Evolutionary conservation across 2,113 vertebrate species (phyloP), one percentile per base, ranked within the genome.

Genomic region (Anoplopoma fimbria): DNA sequence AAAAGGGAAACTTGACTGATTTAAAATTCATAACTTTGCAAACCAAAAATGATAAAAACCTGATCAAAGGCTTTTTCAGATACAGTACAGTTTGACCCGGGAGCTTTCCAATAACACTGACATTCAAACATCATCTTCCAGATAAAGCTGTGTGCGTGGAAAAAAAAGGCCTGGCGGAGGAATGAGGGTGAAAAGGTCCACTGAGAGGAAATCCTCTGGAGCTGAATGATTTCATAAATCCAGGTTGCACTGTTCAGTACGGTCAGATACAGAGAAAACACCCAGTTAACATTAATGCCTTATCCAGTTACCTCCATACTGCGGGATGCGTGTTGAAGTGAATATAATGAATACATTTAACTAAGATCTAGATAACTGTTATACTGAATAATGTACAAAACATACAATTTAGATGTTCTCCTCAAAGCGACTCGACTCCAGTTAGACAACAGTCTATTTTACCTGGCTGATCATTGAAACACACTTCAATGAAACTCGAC

Each of bases 101-200:
- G 17, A 47, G 81, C 58, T 62, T 72, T 69, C 58, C 14, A 83
- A 82, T 81, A 85, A 73, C 74, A 61, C 63, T 84, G 74, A 90
- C 81, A 84, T 83, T 90, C 73, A 86, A 74, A 81, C 67, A 53
- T 81, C 57, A 79, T 71, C 55, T 75, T 79, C 31, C 67, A 55
- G 79, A 87, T 82, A 79, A 76, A 67, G 70, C 53, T 38, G 69
- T 36, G 73, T 23, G 57, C 13, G 40, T 1, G 21, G 58, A 83
- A n/a, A n/a, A n/a, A n/a, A n/a, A 40, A 72, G 34, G 62, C 38
- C 36, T 23, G 60, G 31, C 14, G 57, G 69, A 74, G 62, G 87
- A 63, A 75, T 25, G 10, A 69, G 71, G 79, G 67, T 36, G 61
- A 74, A 80, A 83, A 68, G 70, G 69, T 63, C 81, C 58, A 13